Evolutionary conservation across 2,888 invertebrate genomes (phyloP), one percentile per base, ranked within the genome.

Genomic region (Leptinotarsa tumamoca): DNA sequence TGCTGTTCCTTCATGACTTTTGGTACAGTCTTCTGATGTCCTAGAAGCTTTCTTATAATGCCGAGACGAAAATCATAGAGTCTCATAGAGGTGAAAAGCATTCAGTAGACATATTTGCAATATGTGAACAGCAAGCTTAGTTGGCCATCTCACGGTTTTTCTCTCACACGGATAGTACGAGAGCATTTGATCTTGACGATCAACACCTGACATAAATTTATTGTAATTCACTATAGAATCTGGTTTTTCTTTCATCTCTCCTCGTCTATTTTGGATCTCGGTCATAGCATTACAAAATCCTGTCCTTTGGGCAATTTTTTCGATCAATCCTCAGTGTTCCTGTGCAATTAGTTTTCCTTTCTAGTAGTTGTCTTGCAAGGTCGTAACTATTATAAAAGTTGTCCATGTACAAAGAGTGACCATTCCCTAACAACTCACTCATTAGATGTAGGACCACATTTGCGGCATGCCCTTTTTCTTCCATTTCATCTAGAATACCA

Each of bases 371-470:
- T 56, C 52, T 74, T 54, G 67, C 67, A 54, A 72, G 54, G 33
- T 72, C 33, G 67, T 67, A 67, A 73, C 23, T 75, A 67, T 79
- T 79, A 68, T 77, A 78, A 54, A 73, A 79, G 54, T 80, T 78
- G 63, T 79, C 78, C 66, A 80, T 71, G 68, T 75, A 77, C 58
- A 79, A 49, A 7, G 75, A 68, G 68, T 79, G 78, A 33, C 74
- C 80, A 50, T 61, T 43, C 51, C 54, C 51, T 61, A 78, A 68
- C 49, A 74, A 74, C 67, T 78, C 63, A 58, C 68, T 56, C 61
- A 73, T 49, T 50, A 68, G 50, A 33, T 72, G 54, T 50, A 72
- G 43, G n/a, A 72, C 56, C 18, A 56, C 72, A 54, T 72, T 72
- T 68, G 52, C 7, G 58, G 67, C 67, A 58, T 72, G 72, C 5